Evolutionary conservation across 2,888 invertebrate species (phyloP).

Genomic region (Lissonota sp.): DNA sequence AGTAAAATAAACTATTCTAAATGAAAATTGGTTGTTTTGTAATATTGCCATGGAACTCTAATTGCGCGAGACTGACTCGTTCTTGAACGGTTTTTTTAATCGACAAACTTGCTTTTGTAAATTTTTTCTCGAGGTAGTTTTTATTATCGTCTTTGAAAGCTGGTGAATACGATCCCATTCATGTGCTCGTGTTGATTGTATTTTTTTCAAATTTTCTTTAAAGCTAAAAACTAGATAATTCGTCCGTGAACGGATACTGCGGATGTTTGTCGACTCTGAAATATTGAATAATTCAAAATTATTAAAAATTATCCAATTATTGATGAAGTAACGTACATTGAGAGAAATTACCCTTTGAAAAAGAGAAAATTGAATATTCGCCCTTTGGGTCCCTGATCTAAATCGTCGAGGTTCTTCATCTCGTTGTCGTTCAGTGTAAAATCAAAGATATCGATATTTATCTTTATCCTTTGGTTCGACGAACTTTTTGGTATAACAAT

Average conservation of each 20-base stretch:
- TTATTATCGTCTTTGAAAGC: constrained; percentile 41
- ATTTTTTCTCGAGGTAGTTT: constrained; percentile 35
- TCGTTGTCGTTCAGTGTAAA: constrained; percentile 87
- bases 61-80: no score
- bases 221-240: constrained; percentile 58
- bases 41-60: no score
- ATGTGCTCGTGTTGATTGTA: constrained; percentile 27
- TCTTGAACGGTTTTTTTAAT: no score
- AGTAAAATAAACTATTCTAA: no score
- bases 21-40: no score
- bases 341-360: constrained; percentile 80
- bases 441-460: constrained; percentile 89
- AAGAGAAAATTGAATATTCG: constrained; percentile 88
- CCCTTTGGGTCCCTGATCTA: constrained; percentile 87
- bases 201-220: background rate
- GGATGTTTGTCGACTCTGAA: constrained; percentile 88
- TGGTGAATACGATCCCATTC: constrained; percentile 46
- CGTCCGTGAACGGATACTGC: constrained; percentile 87
- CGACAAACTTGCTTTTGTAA: no score
- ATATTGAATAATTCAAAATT: constrained; percentile 43
- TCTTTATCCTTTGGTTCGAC: constrained; percentile 88
- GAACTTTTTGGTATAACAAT: constrained; percentile 92
- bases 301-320: constrained; percentile 2
- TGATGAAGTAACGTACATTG: background rate
- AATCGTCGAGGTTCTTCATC: constrained; percentile 84